Evolutionary conservation across 2,888 invertebrate species (phyloP).

Genomic region (Morpho achilles): DNA sequence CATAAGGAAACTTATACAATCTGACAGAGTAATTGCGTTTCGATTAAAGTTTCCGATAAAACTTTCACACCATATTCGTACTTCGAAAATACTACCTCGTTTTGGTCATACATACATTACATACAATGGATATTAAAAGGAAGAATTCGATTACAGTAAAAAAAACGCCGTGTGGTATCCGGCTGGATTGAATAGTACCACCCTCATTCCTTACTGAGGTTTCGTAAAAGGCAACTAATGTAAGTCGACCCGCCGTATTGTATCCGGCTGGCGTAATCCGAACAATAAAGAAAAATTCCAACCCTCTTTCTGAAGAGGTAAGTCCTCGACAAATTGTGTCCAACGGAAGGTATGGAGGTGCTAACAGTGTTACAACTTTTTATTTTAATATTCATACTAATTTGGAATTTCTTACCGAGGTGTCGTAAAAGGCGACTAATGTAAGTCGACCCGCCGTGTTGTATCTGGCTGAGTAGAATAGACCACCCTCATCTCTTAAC

Average conservation of each 20-base stretch:
- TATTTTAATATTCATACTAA: not conserved
- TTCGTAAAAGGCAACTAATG: no score
- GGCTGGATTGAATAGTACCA: no score
- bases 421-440: no score
- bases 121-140: no score
- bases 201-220: no score
- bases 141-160: not conserved
- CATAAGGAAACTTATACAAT: constrained; percentile 9
- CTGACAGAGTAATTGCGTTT: constrained; percentile 14
- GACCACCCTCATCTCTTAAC: no score
- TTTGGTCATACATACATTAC: not conserved
- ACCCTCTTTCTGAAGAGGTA: constrained; percentile 78
- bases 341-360: constrained; percentile 42
- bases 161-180: no score
- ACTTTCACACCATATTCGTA: constrained; percentile 8
- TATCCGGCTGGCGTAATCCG: constrained; percentile 56
- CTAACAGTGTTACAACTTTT: constrained; percentile 8
- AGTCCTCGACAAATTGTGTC: constrained; percentile 75
- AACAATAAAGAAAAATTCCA: constrained; percentile 78
- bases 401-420: no score
- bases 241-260: no score
- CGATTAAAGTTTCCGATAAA: constrained; percentile 10
- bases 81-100: not conserved
- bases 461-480: no score
- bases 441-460: no score